Evolutionary conservation across 2,888 invertebrate species (phyloP).

Genomic region (Leptinotarsa juncta): DNA sequence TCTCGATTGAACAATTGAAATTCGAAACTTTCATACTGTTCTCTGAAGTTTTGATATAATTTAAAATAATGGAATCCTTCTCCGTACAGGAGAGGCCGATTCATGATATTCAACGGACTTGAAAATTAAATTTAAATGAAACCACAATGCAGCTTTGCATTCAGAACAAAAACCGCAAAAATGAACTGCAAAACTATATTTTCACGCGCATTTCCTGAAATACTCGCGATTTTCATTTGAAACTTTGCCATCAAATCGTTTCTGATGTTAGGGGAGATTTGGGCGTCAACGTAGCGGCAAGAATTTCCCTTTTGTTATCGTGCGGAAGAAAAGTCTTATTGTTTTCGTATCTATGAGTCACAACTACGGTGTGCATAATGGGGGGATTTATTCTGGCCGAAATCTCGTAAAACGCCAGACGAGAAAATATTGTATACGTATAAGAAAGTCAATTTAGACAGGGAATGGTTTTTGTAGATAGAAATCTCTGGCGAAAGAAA

Average conservation of each 20-base stretch:
- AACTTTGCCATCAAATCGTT: constrained; percentile 7
- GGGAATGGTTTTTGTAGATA: background rate
- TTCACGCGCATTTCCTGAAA: background rate
- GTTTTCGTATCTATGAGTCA: constrained; percentile 9
- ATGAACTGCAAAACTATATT: constrained; percentile 15
- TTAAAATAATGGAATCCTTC: too few species aligned
- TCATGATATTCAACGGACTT: background rate
- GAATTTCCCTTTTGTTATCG: constrained; percentile 2
- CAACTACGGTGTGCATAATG: constrained; percentile 3
- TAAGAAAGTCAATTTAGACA: background rate
- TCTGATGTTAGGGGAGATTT: constrained; percentile 6
- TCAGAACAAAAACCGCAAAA: background rate
- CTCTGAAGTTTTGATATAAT: too few species aligned
- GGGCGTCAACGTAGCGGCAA: constrained; percentile 7
- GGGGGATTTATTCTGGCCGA: background rate
- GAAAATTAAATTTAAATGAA: constrained; percentile 13
- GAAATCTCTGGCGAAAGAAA: background rate
- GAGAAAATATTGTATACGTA: background rate
- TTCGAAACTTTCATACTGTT: too few species aligned
- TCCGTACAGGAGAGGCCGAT: background rate
- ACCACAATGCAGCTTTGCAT: background rate
- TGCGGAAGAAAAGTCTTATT: constrained; percentile 8
- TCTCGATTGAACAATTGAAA: too few species aligned
- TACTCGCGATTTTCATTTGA: background rate
- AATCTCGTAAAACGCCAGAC: background rate